phyloP scores from a whole-genome alignment of 1,140 invertebrate species.

The Choristoneura fumiferana region DNA sequence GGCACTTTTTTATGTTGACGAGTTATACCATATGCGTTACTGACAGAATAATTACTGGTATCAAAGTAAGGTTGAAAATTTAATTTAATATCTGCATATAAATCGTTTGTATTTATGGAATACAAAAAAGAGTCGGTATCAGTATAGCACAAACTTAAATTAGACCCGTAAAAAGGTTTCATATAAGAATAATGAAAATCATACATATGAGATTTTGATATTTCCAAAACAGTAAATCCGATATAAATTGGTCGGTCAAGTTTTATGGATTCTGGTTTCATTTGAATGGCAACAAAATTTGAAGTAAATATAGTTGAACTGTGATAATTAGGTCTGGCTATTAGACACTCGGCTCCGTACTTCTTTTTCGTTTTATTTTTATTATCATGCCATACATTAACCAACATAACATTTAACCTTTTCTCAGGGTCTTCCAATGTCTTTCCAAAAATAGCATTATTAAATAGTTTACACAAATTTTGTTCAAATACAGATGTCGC shows the following conservation, averaged over 20 bases:
- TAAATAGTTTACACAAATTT: slow-evolving; percentile 67
- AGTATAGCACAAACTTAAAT: slow-evolving; percentile 5
- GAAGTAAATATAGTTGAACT: not conserved
- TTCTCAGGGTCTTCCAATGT: slow-evolving; percentile 63
- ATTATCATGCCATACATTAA: too few relatives aligned
- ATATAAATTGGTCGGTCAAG: not conserved
- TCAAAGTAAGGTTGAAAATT: slow-evolving; percentile 4
- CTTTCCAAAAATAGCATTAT: too few relatives aligned
- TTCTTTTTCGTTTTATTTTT: slow-evolving; percentile 26
- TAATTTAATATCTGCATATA: slow-evolving; percentile 2
- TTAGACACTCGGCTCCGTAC: slow-evolving; percentile 28
- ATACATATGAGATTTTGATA: slow-evolving; percentile 13
- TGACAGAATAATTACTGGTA: slow-evolving; percentile 1
- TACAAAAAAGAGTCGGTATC: slow-evolving; percentile 19
- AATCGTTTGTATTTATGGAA: slow-evolving; percentile 7
- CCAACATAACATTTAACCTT: too few relatives aligned
- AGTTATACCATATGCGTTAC: not conserved
- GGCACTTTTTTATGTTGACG: slow-evolving; percentile 13
- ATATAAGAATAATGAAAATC: not conserved
- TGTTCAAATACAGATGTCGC: slow-evolving; percentile 64
- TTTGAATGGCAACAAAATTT: slow-evolving; percentile 18
- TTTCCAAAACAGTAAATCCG: not conserved
- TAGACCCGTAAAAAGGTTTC: slow-evolving; percentile 2
- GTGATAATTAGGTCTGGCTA: slow-evolving; percentile 30
- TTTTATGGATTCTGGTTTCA: not conserved